These are phyloP conservation scores for Sturnus vulgaris DNA, from an alignment of 2,113 vertebrate genomes.

Conservation along the genomic window DNA sequence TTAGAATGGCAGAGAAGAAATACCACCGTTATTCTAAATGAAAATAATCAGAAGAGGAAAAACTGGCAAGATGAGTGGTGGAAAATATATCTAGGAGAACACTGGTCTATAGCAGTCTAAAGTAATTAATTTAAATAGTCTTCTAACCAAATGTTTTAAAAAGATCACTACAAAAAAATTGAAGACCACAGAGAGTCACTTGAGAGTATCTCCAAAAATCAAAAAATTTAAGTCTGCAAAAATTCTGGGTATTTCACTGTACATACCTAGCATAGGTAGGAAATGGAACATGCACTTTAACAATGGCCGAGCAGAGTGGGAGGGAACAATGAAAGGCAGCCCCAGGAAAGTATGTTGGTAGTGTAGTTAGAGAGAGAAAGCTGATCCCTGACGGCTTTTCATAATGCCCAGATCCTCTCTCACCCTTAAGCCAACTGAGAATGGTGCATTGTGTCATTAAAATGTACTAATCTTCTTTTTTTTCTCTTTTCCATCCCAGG, in stretches of 20 bases:
- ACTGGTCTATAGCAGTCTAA: background rate
- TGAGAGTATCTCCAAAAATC: constrained; percentile 74
- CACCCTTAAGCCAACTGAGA: background rate
- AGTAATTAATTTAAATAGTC: background rate
- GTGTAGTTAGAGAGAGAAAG: background rate
- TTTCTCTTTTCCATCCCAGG: constrained; percentile 83
- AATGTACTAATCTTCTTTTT: constrained; percentile 70
- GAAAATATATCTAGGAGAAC: background rate
- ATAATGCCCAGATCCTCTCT: background rate
- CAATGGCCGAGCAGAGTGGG: background rate
- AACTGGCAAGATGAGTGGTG: background rate
- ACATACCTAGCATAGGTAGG: background rate
- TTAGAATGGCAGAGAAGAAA: background rate
- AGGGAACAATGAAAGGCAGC: background rate
- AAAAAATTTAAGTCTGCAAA: background rate
- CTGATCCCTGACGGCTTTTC: background rate
- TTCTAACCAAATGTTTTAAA: background rate
- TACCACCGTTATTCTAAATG: background rate
- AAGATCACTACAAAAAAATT: background rate
- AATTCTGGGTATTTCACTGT: background rate
- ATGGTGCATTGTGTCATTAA: background rate
- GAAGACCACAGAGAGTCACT: constrained; percentile 66
- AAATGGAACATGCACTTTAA: background rate
- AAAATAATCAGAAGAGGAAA: background rate
- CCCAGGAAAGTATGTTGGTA: background rate